Percentiles rank a stretch among this genome's conserved stretches.
Conservation (phyloP, 2,113 vertebrate genomes). For the Sigmodon hispidus region DNA sequence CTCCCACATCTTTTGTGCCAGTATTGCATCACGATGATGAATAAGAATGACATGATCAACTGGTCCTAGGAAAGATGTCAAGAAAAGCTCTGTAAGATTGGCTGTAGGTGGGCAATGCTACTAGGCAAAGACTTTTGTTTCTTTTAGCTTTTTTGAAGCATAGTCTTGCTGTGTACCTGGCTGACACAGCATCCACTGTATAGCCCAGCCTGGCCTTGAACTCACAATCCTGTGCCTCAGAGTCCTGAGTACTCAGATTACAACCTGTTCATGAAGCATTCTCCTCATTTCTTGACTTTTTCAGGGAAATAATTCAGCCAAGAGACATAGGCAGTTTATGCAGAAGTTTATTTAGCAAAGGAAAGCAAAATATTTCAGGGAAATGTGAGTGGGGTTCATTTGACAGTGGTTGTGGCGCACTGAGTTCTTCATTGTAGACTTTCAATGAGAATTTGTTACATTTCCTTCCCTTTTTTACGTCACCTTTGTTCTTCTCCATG, state of each 20-base stretch:
- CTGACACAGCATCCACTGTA: not conserved
- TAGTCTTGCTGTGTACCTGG: not conserved
- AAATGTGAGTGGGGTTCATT: not conserved
- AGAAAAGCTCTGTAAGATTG: not conserved
- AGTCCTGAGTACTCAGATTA: not conserved
- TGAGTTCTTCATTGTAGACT: not conserved
- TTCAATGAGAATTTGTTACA: not conserved
- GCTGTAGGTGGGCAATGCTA: not conserved
- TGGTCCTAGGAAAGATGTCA: not conserved
- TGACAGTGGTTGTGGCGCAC: too few species aligned
- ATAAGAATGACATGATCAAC: too few species aligned
- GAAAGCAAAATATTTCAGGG: not conserved
- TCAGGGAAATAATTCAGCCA: not conserved
- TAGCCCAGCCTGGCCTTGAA: too few species aligned
- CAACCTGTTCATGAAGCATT: not conserved
- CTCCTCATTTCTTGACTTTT: not conserved
- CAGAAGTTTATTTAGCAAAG: not conserved
- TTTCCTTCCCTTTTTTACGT: not conserved
- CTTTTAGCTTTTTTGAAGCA: not conserved
- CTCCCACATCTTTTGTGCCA: not conserved
- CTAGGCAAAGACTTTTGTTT: not conserved
- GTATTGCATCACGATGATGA: not conserved
- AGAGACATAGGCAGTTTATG: not conserved
- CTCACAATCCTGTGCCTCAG: not conserved
- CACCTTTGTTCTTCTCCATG: not conserved